Evolutionary conservation across 2,888 invertebrate genomes (phyloP).

Genomic region (Pollenia labialis): DNA sequence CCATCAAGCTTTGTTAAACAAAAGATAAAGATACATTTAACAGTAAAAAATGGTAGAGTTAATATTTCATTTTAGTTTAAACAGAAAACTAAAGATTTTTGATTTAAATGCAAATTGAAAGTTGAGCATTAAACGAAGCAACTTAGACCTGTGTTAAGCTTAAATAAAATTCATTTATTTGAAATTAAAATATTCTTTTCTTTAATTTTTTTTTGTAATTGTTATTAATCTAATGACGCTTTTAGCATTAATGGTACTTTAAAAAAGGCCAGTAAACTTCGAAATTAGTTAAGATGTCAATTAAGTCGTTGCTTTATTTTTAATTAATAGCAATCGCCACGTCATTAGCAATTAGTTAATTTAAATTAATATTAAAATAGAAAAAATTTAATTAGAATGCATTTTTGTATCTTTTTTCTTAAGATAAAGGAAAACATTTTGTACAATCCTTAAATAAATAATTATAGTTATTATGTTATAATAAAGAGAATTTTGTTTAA

Average conservation of each 20-base stretch:
- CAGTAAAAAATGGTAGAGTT: slow-evolving; percentile 41
- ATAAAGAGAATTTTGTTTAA: not conserved
- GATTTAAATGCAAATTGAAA: slow-evolving; percentile 70
- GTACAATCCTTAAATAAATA: not conserved
- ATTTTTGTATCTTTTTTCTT: not conserved
- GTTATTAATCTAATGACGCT: slow-evolving; percentile 54
- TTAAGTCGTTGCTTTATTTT: slow-evolving; percentile 46
- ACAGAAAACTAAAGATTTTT: slow-evolving; percentile 34
- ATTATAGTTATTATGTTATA: not conserved
- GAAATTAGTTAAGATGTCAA: slow-evolving; percentile 55
- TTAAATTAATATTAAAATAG: slow-evolving; percentile 52
- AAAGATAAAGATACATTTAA: slow-evolving; percentile 43
- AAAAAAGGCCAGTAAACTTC: slow-evolving; percentile 9
- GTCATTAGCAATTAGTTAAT: slow-evolving; percentile 64
- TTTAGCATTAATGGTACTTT: slow-evolving; percentile 23
- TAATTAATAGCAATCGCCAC: slow-evolving; percentile 64
- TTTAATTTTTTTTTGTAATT: not conserved
- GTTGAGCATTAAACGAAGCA: slow-evolving; percentile 4
- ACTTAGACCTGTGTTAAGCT: slow-evolving; percentile 25
- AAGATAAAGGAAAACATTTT: not conserved
- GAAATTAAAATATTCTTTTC: slow-evolving; percentile 51
- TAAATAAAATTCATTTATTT: slow-evolving; percentile 70
- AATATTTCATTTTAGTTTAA: slow-evolving; percentile 18
- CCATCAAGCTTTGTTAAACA: slow-evolving; percentile 63
- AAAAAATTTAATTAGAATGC: slow-evolving; percentile 4